phyloP scores from a whole-genome alignment of 2,888 invertebrate species.

The Tinea trinotella region DNA sequence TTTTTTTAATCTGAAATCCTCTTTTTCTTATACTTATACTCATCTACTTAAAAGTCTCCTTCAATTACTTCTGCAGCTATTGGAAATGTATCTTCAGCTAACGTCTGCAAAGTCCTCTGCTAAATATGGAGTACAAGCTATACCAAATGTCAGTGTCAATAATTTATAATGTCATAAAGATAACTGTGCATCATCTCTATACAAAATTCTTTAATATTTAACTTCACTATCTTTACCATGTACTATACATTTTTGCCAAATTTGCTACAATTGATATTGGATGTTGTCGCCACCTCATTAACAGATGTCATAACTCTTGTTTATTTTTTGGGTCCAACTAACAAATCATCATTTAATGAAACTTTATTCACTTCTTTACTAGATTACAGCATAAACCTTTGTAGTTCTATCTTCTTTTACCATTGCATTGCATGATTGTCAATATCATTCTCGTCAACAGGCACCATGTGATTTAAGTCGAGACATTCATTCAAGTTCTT shows the following conservation, averaged over 20 bases:
- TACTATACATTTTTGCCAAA: slow-evolving; percentile 28
- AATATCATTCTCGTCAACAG: not conserved
- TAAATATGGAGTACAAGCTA: slow-evolving; percentile 25
- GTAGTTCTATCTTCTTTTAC: slow-evolving; percentile 18
- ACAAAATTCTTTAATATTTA: slow-evolving; percentile 25
- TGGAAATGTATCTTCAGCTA: slow-evolving; percentile 22
- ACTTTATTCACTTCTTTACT: slow-evolving; percentile 20
- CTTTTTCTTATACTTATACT: not conserved
- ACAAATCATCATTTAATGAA: slow-evolving; percentile 20
- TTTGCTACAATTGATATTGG: slow-evolving; percentile 26
- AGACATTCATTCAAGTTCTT: slow-evolving; percentile 23
- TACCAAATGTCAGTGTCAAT: slow-evolving; percentile 25
- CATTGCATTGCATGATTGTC: slow-evolving; percentile 16
- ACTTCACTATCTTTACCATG: slow-evolving; percentile 21
- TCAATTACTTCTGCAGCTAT: slow-evolving; percentile 20
- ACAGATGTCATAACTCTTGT: slow-evolving; percentile 25
- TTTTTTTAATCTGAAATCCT: slow-evolving; percentile 17
- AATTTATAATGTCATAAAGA: slow-evolving; percentile 23
- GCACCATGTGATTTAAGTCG: slow-evolving; percentile 21
- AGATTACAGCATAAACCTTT: slow-evolving; percentile 18
- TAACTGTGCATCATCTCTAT: slow-evolving; percentile 21
- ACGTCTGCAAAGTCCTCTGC: slow-evolving; percentile 23
- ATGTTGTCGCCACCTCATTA: slow-evolving; percentile 26
- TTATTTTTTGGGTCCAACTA: slow-evolving; percentile 19
- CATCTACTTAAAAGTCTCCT: slow-evolving; percentile 15